Conservation (phyloP, 2,113 vertebrate species). For the Mugil cephalus region DNA sequence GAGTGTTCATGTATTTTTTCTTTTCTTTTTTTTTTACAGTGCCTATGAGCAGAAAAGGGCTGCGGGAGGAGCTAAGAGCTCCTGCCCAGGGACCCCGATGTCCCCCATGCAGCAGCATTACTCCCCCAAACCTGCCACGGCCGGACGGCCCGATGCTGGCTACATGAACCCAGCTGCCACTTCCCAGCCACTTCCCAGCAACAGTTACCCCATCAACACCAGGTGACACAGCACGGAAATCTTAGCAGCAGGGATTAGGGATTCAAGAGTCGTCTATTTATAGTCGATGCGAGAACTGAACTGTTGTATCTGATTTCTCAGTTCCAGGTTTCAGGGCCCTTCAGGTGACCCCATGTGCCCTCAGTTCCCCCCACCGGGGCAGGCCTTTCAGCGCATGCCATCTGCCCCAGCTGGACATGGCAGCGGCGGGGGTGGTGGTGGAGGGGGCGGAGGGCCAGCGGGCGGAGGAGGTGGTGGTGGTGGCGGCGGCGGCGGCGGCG, state of each 20-base stretch:
- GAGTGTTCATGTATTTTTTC: background rate
- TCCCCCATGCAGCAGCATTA: constrained; percentile 89
- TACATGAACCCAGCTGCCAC: constrained; percentile 88
- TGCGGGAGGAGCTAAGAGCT: constrained; percentile 85
- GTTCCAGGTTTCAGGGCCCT: constrained; percentile 87
- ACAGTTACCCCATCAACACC: constrained; percentile 85
- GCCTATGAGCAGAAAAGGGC: constrained; percentile 92
- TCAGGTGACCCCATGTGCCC: constrained; percentile 87
- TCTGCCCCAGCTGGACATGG: constrained; percentile 72
- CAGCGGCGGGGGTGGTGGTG: constrained; percentile 42
- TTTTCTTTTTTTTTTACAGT: constrained; percentile 75
- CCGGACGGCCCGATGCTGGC: constrained; percentile 85
- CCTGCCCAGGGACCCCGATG: constrained; percentile 86
- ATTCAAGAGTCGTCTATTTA: too few species aligned
- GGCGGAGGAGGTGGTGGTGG: constrained; percentile 31
- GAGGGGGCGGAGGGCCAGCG: constrained; percentile 47
- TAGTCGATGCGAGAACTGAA: background rate
- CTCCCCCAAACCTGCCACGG: constrained; percentile 83
- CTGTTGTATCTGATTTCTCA: constrained; percentile 44
- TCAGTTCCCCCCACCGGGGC: constrained; percentile 86
- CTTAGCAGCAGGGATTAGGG: background rate
- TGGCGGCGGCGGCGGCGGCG: constrained; percentile 75
- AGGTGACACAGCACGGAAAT: constrained; percentile 48
- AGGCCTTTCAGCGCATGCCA: constrained; percentile 86
- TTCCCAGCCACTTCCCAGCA: constrained; percentile 85